Evolutionary conservation across 1,140 invertebrate species (phyloP).

Genomic region (Eufriesea mexicana): DNA sequence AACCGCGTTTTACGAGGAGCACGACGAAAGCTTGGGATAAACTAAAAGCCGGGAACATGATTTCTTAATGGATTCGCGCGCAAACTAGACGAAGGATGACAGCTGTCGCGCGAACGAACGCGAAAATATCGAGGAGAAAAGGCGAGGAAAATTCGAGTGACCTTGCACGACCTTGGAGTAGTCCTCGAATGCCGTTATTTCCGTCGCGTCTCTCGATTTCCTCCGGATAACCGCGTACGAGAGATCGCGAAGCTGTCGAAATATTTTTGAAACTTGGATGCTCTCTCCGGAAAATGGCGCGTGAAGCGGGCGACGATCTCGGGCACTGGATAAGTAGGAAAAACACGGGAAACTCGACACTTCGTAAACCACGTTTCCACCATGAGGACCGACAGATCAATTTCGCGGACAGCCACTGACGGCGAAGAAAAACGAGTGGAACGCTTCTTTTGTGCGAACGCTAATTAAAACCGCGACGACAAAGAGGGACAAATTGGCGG

Average conservation of each 20-base stretch:
- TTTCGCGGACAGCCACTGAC: neutral
- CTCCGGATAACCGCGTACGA: too few species aligned
- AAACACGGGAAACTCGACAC: neutral
- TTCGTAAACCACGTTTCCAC: neutral
- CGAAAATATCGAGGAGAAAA: neutral
- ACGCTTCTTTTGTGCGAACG: neutral
- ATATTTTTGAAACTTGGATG: too few species aligned
- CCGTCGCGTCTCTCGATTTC: too few species aligned
- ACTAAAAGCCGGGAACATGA: neutral
- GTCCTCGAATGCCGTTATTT: too few species aligned
- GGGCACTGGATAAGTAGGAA: too few species aligned
- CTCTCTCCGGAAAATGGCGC: too few species aligned
- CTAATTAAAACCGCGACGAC: slow-evolving; percentile 39
- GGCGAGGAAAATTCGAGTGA: too few species aligned
- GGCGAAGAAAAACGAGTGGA: neutral
- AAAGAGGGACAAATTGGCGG: slow-evolving; percentile 44
- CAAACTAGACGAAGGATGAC: neutral
- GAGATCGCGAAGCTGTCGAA: too few species aligned
- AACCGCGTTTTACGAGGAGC: neutral
- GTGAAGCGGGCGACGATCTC: too few species aligned
- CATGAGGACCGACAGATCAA: neutral
- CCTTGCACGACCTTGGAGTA: too few species aligned
- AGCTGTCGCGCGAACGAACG: neutral
- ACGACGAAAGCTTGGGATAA: neutral
- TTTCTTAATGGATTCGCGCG: slow-evolving; percentile 12